phyloP scores from a whole-genome alignment of 2,888 invertebrate species.

The Ennomos erosarius region DNA sequence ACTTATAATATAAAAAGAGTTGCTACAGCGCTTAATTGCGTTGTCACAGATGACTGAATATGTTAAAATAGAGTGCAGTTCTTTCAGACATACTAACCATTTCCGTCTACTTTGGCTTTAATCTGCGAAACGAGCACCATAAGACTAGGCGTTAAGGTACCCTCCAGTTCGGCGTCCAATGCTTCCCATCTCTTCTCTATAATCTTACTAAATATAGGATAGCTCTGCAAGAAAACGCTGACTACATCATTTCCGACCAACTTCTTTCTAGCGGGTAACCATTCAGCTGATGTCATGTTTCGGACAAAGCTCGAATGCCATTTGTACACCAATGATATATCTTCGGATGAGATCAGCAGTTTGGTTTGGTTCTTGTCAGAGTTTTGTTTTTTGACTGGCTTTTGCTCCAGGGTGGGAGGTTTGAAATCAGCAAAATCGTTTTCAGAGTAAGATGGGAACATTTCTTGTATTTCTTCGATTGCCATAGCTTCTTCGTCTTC shows the following conservation, averaged over 20 bases:
- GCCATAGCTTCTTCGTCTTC: constrained; percentile 89
- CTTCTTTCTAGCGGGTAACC: constrained; percentile 81
- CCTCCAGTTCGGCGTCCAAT: constrained; percentile 83
- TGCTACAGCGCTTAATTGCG: too few species aligned
- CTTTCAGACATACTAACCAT: constrained; percentile 55
- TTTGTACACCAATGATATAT: constrained; percentile 85
- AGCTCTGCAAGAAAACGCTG: constrained; percentile 84
- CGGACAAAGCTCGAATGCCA: constrained; percentile 86
- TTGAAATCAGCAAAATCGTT: constrained; percentile 89
- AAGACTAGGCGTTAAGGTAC: constrained; percentile 83
- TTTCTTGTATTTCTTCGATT: constrained; percentile 86
- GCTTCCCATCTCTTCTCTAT: constrained; percentile 80
- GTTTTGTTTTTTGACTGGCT: constrained; percentile 58
- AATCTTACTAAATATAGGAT: constrained; percentile 84
- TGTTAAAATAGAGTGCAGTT: too few species aligned
- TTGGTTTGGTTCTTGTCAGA: constrained; percentile 54
- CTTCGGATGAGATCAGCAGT: constrained; percentile 77
- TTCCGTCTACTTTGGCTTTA: constrained; percentile 76
- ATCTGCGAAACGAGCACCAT: constrained; percentile 84
- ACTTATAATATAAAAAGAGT: too few species aligned
- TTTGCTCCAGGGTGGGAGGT: constrained; percentile 78
- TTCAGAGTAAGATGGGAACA: constrained; percentile 89
- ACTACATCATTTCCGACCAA: constrained; percentile 70
- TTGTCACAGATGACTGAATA: too few species aligned
- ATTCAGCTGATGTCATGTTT: constrained; percentile 85